Conservation (phyloP, 2,797 vertebrate species). For the Poecilia velifera region DNA sequence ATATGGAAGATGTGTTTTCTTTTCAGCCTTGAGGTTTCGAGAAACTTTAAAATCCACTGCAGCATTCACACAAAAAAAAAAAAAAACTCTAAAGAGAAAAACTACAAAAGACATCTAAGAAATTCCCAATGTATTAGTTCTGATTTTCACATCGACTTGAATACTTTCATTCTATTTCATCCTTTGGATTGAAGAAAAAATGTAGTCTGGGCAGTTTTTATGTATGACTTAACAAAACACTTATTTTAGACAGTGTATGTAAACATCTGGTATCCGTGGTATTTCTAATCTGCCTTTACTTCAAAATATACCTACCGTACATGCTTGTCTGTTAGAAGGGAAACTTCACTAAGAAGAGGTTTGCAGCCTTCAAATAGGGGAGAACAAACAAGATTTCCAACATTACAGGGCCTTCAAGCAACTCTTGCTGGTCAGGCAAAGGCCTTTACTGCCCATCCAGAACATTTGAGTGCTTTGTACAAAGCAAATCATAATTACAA, state of each 20-base stretch:
- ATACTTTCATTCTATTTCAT: not conserved
- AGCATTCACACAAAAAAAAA: not conserved
- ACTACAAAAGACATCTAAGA: not conserved
- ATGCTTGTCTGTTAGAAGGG: not conserved
- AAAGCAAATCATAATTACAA: not conserved
- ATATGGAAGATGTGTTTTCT: not conserved
- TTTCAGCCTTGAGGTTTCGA: not conserved
- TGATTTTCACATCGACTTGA: not conserved
- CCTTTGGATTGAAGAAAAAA: not conserved
- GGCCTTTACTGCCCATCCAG: not conserved
- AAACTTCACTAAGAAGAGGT: rapidly evolving
- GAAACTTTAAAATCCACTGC: not conserved
- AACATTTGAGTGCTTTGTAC: not conserved
- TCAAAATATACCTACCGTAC: not conserved
- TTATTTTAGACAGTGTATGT: not conserved
- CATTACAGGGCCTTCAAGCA: not conserved
- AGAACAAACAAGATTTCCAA: not conserved
- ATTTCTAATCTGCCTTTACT: not conserved
- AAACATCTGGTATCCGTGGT: not conserved
- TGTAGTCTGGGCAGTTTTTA: not conserved
- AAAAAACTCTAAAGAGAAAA: not conserved
- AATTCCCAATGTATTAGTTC: not conserved
- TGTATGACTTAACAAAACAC: not conserved
- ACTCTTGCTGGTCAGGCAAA: not conserved
- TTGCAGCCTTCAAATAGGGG: not conserved